phyloP scores from a whole-genome alignment of 2,888 invertebrate species.

The Uropetala carovei region DNA sequence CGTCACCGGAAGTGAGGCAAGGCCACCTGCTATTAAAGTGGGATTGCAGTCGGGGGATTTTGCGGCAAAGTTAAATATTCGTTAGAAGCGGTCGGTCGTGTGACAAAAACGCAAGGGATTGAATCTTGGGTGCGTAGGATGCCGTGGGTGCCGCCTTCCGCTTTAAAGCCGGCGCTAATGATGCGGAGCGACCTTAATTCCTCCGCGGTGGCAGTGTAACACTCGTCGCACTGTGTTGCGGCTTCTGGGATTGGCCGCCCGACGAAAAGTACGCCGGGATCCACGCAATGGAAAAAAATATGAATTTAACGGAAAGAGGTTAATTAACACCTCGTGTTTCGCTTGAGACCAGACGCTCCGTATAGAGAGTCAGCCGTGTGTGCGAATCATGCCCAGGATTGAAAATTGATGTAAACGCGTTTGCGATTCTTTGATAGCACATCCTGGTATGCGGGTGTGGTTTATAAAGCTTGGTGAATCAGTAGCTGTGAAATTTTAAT shows the following conservation, averaged over 20 bases:
- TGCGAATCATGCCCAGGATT: too few relatives aligned
- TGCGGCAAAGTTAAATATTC: conserved; percentile 60
- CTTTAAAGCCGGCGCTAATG: conserved; percentile 16
- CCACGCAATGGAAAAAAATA: background rate
- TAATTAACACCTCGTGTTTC: background rate
- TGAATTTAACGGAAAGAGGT: conserved; percentile 5
- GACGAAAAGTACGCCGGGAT: background rate
- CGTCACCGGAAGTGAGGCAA: conserved; percentile 41
- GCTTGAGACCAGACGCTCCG: background rate
- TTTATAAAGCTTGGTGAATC: too few relatives aligned
- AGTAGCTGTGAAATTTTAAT: too few relatives aligned
- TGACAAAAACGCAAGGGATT: conserved; percentile 31
- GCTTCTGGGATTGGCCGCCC: conserved; percentile 16
- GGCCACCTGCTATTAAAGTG: conserved; percentile 49
- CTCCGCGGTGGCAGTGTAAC: background rate
- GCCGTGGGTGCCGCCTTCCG: background rate
- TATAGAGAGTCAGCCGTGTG: too few relatives aligned
- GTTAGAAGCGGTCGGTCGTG: conserved; percentile 29
- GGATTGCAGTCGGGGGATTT: conserved; percentile 42
- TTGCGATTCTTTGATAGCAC: too few relatives aligned
- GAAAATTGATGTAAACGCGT: too few relatives aligned
- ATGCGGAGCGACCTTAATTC: conserved; percentile 12
- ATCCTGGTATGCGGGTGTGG: too few relatives aligned
- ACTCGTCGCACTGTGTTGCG: conserved; percentile 8
- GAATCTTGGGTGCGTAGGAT: conserved; percentile 20